Base-by-base conservation (phyloP, 2,888 invertebrate species). In the Omphaloscelis lunosa region DNA sequence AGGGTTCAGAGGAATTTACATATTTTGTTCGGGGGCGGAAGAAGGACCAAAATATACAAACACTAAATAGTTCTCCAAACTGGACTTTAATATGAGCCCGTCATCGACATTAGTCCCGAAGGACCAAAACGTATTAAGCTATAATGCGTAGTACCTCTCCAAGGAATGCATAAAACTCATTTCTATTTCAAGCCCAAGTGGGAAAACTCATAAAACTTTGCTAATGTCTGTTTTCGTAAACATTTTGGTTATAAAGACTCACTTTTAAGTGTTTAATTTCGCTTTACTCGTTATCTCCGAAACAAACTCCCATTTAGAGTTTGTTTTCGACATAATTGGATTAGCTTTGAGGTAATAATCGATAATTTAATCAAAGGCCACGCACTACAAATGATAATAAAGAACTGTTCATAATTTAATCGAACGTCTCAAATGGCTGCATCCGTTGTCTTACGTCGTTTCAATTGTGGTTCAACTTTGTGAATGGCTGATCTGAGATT, bases 401-500 rank as follows among this genome's bases (percentile, higher is more conserved):
- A 76, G 72, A 77, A 90, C 90, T 91, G 90, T 92, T 91, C 92
- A 92, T 95, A 94, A 96, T 95, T 93, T 93, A 92, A 89, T 88
- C 89, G 91, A 93, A 85, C 91, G 90, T 93, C 94, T 94, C 94
- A 95, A 96, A 95, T 91, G 95, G 92, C 88, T 91, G 92, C 95
- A 94, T 96, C 96, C 95, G 96, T 91, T 93, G 92, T 91, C 92
- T 93, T 91, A 90, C 89, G 87, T 90, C 88, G 87, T 88, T 89
- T 89, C 90, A 91, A 89, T 91, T 91, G 90, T 90, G 88, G 90
- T 89, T 88, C 83, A 91, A 91, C 91, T 91, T 92, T 89, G 86
- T 90, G 87, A 89, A 90, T 88, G 87, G 87, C 85, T 76, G 82
- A 84, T 74, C 79, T 83, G 83, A 70, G 85, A 86, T 84, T 88